Evolutionary conservation across 30 jellyfish, hydroid and myxozoan genomes (phyloP).

Genomic region (Euphysa ruthae): DNA sequence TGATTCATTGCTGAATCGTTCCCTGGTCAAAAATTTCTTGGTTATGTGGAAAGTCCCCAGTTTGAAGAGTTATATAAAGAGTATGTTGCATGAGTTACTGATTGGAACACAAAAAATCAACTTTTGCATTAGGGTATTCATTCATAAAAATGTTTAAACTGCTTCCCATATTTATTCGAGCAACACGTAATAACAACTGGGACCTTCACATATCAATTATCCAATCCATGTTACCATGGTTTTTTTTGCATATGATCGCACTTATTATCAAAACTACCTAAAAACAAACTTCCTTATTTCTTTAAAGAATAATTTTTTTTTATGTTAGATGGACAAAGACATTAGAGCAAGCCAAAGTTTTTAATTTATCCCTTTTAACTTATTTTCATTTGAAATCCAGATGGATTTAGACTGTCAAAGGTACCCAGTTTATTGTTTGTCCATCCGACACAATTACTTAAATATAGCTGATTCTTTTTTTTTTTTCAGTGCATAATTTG

Average conservation of each 20-base stretch:
- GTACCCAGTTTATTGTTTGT: no score
- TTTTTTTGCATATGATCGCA: constrained; percentile 50
- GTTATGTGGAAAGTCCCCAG: background rate
- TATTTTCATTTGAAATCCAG: no score
- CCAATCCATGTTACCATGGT: constrained; percentile 65
- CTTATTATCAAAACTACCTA: constrained; percentile 51
- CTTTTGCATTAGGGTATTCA: constrained; percentile 36
- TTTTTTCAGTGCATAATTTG: no score
- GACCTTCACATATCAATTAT: constrained; percentile 45
- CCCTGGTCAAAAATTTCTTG: background rate
- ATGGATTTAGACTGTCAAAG: no score
- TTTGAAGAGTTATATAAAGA: background rate
- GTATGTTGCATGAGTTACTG: background rate
- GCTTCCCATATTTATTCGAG: constrained; percentile 37
- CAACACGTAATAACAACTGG: constrained; percentile 69
- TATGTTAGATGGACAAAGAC: no score
- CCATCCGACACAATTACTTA: no score
- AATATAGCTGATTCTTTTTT: no score
- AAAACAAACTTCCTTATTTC: no score
- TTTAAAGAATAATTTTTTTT: no score
- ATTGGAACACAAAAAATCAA: background rate
- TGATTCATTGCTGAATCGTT: background rate
- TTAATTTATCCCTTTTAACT: no score
- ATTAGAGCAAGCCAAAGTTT: no score
- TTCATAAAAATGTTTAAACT: constrained; percentile 53